These are phyloP conservation scores for Lissocephala sabroskyi DNA, from an alignment of 2,888 invertebrate species.

Conservation along the genomic window DNA sequence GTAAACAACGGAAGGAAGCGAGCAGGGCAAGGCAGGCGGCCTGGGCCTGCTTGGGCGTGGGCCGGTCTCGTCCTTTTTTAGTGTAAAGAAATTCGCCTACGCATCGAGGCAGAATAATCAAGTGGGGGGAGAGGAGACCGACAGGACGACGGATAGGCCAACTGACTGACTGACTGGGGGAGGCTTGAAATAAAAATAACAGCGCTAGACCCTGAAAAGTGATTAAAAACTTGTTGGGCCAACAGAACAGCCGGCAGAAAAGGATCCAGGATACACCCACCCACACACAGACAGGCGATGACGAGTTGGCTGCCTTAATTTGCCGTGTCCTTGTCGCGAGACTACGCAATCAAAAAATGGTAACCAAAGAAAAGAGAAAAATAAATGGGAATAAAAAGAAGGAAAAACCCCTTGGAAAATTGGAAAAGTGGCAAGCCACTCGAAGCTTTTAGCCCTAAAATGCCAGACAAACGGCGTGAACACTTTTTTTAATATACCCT, in stretches of 20 bases:
- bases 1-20: slow-evolving; percentile 48
- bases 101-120: too few species aligned
- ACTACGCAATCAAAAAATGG: too few species aligned
- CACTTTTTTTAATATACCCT: too few species aligned
- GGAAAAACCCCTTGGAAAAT: slow-evolving; percentile 39
- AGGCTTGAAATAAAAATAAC: slow-evolving; percentile 12
- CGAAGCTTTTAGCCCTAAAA: slow-evolving; percentile 61
- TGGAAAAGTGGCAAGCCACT: slow-evolving; percentile 58
- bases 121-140: too few species aligned
- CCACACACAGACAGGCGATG: slow-evolving; percentile 11
- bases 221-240: slow-evolving; percentile 57
- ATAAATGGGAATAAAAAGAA: background rate
- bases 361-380: background rate
- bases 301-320: slow-evolving; percentile 30
- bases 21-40: too few species aligned
- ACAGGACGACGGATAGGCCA: too few species aligned
- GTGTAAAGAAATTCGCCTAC: too few species aligned
- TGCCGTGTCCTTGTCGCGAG: slow-evolving; percentile 31
- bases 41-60: too few species aligned
- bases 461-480: slow-evolving; percentile 41
- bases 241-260: background rate
- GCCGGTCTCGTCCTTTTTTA: too few species aligned
- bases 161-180: background rate
- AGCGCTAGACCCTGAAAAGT: slow-evolving; percentile 62
- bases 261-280: too few species aligned